Percentiles rank a stretch among this genome's conserved stretches.
Conservation (phyloP, 2,888 invertebrate genomes). For the Torymus auratus region DNA sequence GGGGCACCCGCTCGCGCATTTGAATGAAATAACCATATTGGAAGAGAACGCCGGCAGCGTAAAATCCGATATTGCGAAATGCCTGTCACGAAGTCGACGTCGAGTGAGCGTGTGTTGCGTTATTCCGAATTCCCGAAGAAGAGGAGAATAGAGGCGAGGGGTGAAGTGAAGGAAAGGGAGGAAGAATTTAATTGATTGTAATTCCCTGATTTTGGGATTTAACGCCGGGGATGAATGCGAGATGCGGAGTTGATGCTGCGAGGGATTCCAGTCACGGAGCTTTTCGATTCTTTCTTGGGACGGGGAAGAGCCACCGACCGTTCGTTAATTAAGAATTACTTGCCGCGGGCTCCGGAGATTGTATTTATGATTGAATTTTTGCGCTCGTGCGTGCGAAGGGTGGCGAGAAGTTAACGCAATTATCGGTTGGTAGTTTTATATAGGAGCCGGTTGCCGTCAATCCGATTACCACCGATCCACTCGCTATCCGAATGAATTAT, state of each 20-base stretch:
- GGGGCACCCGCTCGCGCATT: background rate
- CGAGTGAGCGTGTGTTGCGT: conserved; percentile 16
- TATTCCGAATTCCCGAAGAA: conserved; percentile 20
- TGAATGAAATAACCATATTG: conserved; percentile 25
- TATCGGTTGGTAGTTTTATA: too few species aligned
- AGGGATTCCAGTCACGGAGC: conserved; percentile 31
- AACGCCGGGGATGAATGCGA: background rate
- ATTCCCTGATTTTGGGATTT: conserved; percentile 47
- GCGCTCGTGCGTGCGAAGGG: too few species aligned
- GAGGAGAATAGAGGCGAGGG: background rate
- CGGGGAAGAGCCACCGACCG: too few species aligned
- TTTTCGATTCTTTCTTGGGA: too few species aligned
- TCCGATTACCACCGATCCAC: too few species aligned
- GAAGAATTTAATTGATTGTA: conserved; percentile 46
- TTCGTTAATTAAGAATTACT: too few species aligned
- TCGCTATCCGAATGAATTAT: too few species aligned
- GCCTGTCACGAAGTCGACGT: conserved; percentile 37
- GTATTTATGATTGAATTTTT: too few species aligned
- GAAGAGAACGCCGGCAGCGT: background rate
- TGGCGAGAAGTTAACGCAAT: too few species aligned
- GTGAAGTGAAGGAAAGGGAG: background rate
- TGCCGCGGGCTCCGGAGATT: too few species aligned
- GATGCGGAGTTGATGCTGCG: conserved; percentile 15
- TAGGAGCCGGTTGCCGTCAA: too few species aligned
- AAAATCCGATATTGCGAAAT: conserved; percentile 48